phyloP scores from a whole-genome alignment of 2,797 vertebrate genomes.

The Mastacembelus armatus region DNA sequence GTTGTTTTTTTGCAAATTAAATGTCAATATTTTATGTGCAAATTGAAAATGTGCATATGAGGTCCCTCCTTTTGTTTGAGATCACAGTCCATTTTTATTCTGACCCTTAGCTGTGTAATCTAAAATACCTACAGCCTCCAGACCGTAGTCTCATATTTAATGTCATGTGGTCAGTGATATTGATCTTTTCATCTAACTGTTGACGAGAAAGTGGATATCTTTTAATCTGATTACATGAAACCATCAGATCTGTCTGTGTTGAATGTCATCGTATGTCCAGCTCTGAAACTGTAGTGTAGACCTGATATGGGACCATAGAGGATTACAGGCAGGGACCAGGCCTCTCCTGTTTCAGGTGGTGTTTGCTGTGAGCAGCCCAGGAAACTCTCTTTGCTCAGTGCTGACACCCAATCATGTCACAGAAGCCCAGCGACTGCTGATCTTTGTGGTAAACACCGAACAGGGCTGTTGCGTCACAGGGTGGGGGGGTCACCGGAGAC shows the following conservation, averaged over 20 bases:
- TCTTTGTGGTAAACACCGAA: conserved; percentile 57
- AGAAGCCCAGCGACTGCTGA: conserved; percentile 58
- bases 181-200: not conserved
- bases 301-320: conserved; percentile 26
- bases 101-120: too few relatives aligned
- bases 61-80: too few relatives aligned
- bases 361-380: conserved; percentile 20
- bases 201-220: not conserved
- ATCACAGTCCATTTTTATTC: not conserved
- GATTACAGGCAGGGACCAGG: conserved; percentile 1
- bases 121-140: not conserved
- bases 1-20: too few relatives aligned
- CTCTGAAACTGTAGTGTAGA: conserved; percentile 27
- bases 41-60: too few relatives aligned
- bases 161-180: not conserved
- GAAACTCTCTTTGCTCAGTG: conserved; percentile 60
- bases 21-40: too few relatives aligned
- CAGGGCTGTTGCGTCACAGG: not conserved
- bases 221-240: too few relatives aligned
- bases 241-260: too few relatives aligned
- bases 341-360: conserved; percentile 60
- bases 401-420: conserved; percentile 70
- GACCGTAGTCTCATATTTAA: not conserved
- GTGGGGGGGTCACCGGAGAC: conserved; percentile 47
- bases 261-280: conserved; percentile 26